These are phyloP conservation scores for Reinhardtius hippoglossoides DNA, from an alignment of 2,113 vertebrate genomes.

Conservation along the genomic window DNA sequence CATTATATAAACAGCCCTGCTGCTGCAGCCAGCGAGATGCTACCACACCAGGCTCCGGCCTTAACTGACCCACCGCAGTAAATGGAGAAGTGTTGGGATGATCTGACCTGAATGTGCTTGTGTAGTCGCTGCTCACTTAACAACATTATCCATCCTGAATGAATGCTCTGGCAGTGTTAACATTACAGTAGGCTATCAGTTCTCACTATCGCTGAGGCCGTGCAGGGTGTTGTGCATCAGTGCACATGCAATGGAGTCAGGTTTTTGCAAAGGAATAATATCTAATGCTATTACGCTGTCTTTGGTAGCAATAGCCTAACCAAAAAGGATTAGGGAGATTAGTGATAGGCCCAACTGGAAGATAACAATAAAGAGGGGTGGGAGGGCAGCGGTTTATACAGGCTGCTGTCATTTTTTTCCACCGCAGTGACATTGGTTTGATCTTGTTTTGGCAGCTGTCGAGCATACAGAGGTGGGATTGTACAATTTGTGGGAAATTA, in stretches of 20 bases:
- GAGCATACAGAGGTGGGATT: slow-evolving; percentile 5
- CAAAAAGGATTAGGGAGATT: slow-evolving; percentile 76
- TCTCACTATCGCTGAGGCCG: slow-evolving; percentile 27
- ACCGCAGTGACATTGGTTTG: slow-evolving; percentile 29
- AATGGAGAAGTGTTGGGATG: slow-evolving; percentile 72
- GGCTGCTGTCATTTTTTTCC: slow-evolving; percentile 42
- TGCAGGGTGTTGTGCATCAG: slow-evolving; percentile 53
- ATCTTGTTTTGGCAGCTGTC: slow-evolving; percentile 30
- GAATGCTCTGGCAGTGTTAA: slow-evolving; percentile 47
- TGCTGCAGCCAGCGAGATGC: slow-evolving; percentile 65
- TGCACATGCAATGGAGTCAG: slow-evolving; percentile 69
- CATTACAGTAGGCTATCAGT: slow-evolving; percentile 48
- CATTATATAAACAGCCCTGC: slow-evolving; percentile 79
- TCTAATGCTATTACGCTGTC: slow-evolving; percentile 72
- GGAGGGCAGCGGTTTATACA: slow-evolving; percentile 37
- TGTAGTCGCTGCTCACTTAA: slow-evolving; percentile 54
- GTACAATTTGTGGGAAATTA: slow-evolving; percentile 1
- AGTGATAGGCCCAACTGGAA: slow-evolving; percentile 62
- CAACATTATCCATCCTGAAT: slow-evolving; percentile 62
- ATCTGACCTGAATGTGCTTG: slow-evolving; percentile 71
- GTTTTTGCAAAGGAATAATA: slow-evolving; percentile 72
- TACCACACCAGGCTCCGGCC: slow-evolving; percentile 64
- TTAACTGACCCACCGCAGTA: slow-evolving; percentile 71
- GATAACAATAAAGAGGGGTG: slow-evolving; percentile 45
- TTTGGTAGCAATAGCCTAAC: slow-evolving; percentile 54